Evolutionary conservation across 2,113 vertebrate genomes (phyloP), one percentile per base, ranked within the genome.

Genomic region (Ctenomys sociabilis): DNA sequence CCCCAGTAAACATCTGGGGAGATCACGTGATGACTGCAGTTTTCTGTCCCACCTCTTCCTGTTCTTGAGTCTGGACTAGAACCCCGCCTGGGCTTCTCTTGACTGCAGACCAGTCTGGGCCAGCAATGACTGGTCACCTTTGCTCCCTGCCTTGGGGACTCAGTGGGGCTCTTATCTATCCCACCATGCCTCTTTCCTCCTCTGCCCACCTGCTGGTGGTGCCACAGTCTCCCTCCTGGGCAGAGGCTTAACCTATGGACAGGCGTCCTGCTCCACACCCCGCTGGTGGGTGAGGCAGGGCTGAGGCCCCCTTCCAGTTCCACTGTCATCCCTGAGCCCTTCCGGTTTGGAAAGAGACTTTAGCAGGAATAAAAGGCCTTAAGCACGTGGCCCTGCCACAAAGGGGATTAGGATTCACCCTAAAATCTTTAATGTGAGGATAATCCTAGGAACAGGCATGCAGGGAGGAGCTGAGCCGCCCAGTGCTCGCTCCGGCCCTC

Each of bases 341-440:
- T 64, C 59, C 7, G 35, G 54, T n/a, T 87, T 96, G 54, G 59
- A 88, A 87, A 84, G 22, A 54, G 61, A 68, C 16, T 49, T 75
- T 5, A 87, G 17, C 45, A 45, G 37, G 93, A 88, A 82, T 35
- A 49, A 43, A 95, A 81, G 80, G 43, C 14, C 54, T 68, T 49
- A 28, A 57, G 52, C 57, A 85, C 84, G 0, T 54, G 24, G 35
- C 6, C 24, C 14, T 64, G 3, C 61, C 24, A 57, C 28, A 91
- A 35, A 66, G 68, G 28, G n/a, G 13, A 40, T 91, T 32, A 70
- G 43, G 22, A 61, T 73, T n/a, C 32, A 89, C 68, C 66, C 24
- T 75, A 28, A 90, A 26, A 80, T 59, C n/a, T 80, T 83, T 40
- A 59, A 70, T 75, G 35, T 43, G 75, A 93, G n/a, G 49, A 63